Evolutionary conservation across 2,888 invertebrate species (phyloP).

Genomic region (Oscheius sp.): DNA sequence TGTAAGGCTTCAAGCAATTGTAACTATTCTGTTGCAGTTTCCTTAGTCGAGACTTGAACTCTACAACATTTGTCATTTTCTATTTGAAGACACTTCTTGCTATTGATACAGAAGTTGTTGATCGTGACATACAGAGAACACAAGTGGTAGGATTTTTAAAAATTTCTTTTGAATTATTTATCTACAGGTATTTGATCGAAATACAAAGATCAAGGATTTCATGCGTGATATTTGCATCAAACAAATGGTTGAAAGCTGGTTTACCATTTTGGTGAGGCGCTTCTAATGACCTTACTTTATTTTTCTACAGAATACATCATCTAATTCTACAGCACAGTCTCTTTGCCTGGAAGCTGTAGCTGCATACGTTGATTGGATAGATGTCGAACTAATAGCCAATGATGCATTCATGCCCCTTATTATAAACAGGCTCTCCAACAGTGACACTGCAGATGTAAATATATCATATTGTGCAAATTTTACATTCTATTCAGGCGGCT

Average conservation of each 20-base stretch:
- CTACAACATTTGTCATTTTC: conserved; percentile 74
- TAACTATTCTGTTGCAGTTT: conserved; percentile 42
- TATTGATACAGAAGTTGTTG: conserved; percentile 78
- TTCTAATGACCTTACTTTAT: neutral
- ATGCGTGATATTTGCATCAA: conserved; percentile 78
- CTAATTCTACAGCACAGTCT: conserved; percentile 45
- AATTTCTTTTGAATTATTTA: neutral
- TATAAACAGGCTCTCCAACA: conserved; percentile 64
- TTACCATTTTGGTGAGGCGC: conserved; percentile 76
- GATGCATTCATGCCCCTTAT: conserved; percentile 77
- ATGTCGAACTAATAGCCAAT: conserved; percentile 78
- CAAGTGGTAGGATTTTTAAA: conserved; percentile 65
- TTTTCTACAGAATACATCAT: conserved; percentile 26
- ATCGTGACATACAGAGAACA: conserved; percentile 75
- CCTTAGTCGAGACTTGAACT: conserved; percentile 38
- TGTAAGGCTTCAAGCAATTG: conserved; percentile 38
- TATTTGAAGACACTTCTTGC: conserved; percentile 77
- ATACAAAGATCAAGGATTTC: conserved; percentile 77
- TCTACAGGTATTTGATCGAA: conserved; percentile 75
- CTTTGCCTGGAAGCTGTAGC: conserved; percentile 77
- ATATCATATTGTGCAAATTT: too few relatives aligned
- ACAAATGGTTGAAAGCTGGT: conserved; percentile 78
- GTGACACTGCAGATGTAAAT: conserved; percentile 51
- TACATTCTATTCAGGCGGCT: conserved; percentile 73
- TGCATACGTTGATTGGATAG: conserved; percentile 78